Evolutionary conservation across 92 coral and sea anemone genomes (phyloP), one percentile per base, ranked within the genome.

Genomic region (Zoanthus sansibaricus): DNA sequence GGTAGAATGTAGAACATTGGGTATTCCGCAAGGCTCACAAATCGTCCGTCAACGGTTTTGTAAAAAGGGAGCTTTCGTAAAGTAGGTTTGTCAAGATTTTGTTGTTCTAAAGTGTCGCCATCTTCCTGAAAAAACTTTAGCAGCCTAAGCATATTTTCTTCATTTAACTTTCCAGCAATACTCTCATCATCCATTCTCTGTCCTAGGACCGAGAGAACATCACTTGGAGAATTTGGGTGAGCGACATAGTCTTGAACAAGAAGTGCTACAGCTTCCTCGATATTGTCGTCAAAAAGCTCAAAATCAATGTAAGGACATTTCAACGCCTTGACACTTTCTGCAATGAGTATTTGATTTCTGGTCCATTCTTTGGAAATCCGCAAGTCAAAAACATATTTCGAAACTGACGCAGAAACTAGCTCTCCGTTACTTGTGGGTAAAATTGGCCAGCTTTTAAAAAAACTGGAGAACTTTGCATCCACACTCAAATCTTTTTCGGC

Each of bases 61-160:
- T 89, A 89, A 58, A 89, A 89, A 32, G 92, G 92, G 30, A 89
- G 89, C 10, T 75, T 86, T 85, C 69, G 31, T n/a, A 89, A 68
- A 7, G 72, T 45, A 9, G 69, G 30, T 17, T 20, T 20, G 77
- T 83, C 20, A 1, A 89, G 92, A 58, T 48, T 89, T 45, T 30
- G 72, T 47, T 80, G 75, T 46, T 80, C 33, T 25, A 80, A 80
- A 13, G 85, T 66, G 6, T 44, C 75, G 14, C 46, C 56, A 62
- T 89, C 89, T 71, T 83, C 83, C 72, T 89, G 92, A 20, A 89
- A 73, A 20, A 89, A 89, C 87, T 58, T 46, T 51, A 89, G 25
- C 17, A 89, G 87, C 52, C 56, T 44, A 52, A 71, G 11, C 62
- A 89, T 89, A 67, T 86, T 89, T 55, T 47, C 58, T 44, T 79